Conservation (phyloP, 2,888 invertebrate genomes). For the Drosophila hamatofila region DNA sequence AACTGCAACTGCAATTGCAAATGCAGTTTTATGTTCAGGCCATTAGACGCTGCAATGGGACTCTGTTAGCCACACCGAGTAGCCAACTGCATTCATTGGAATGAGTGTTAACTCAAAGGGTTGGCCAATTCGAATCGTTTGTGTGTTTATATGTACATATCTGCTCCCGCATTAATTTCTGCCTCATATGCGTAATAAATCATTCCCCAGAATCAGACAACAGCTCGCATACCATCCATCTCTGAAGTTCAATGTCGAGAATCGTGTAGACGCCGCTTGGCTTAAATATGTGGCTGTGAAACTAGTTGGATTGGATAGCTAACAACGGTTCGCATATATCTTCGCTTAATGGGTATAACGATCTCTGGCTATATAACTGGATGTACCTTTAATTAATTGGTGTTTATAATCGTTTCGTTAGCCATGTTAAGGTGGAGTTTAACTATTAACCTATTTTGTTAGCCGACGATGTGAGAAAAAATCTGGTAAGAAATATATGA, state of each 20-base stretch:
- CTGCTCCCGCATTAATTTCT: conserved; percentile 39
- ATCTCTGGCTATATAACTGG: conserved; percentile 3
- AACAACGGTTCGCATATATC: conserved; percentile 20
- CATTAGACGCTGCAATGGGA: conserved; percentile 23
- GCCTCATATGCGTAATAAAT: conserved; percentile 47
- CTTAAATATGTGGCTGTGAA: conserved; percentile 16
- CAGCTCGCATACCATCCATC: conserved; percentile 31
- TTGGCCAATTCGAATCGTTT: conserved; percentile 46
- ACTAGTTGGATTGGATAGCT: conserved; percentile 22
- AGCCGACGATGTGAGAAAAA: not conserved
- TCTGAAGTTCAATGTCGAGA: conserved; percentile 57
- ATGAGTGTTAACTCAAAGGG: conserved; percentile 23
- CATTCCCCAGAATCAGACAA: conserved; percentile 36
- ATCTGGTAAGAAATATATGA: not conserved
- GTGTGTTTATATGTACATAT: not conserved
- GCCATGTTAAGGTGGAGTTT: conserved; percentile 1
- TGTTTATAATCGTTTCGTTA: conserved; percentile 1
- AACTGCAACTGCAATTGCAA: conserved; percentile 37
- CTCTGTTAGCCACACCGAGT: conserved; percentile 11
- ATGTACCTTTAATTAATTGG: conserved; percentile 17
- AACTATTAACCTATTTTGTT: not conserved
- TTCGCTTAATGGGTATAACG: not conserved
- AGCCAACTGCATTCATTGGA: conserved; percentile 9
- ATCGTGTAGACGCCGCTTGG: conserved; percentile 20
- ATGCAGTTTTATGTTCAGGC: conserved; percentile 24